Evolutionary conservation across 2,113 vertebrate genomes (phyloP), one percentile per base, ranked within the genome.

Genomic region (Grus americana): DNA sequence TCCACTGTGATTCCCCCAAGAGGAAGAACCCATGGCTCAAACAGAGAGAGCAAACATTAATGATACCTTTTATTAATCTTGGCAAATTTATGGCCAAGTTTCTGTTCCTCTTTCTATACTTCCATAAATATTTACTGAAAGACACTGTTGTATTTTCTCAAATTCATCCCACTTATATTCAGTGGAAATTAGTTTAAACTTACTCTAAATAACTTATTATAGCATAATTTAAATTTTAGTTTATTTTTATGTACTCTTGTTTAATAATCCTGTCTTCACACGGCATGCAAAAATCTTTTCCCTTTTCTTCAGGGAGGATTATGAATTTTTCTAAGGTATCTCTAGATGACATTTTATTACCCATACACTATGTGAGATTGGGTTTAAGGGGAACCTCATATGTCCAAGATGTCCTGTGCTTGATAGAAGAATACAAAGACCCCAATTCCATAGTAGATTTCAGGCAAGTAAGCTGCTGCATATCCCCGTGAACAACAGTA

Each of bases 1-100:
- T 97, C 91, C 84, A 87, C 78, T 89, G 92, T 92, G 80, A 89
- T 96, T 97, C 74, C 84, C 94, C 89, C 73, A 76, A 79, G 97
- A 96, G 88, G 71, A 95, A 92, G 76, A 85, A 75, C 66, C 76
- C 83, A 46, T 92, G 91, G 80, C 80, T 96, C 61, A 89, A 84
- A 57, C 24, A 76, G 84, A 75, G 58, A 86, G 54, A 79, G 30
- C 65, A 92, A 93, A 82, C 13, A 2, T 89, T 91, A 90, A 73
- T 79, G 86, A 85, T 80, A 87, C 80, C 91, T 89, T 92, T 55
- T 83, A 78, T 91, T 95, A 72, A 78, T 93, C 88, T 52, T 81
- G 76, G 72, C 83, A 95, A 90, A 87, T 89, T 81, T 94, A 93
- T 75, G 84, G 79, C 86, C 80, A 79, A 82, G 73, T 95, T 95